A percentile compares a stretch with the other conserved stretches of the same genome.
These are phyloP conservation scores for Vireo griseus DNA, from an alignment of 2,797 vertebrate species.

Conservation along the genomic window DNA sequence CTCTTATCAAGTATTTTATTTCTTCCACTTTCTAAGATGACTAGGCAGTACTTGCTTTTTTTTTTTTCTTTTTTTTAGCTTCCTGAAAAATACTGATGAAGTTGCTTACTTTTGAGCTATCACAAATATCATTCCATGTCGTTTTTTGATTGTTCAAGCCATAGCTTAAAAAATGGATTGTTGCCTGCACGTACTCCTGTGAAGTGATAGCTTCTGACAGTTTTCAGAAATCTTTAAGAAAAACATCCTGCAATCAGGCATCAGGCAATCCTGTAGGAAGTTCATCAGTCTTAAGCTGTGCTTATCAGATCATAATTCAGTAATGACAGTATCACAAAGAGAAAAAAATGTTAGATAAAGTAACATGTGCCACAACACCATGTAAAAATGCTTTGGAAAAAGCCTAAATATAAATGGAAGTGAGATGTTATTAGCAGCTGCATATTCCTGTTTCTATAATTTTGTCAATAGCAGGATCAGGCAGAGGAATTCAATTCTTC, in stretches of 20 bases:
- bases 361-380: neutral
- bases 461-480: neutral
- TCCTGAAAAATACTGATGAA: neutral
- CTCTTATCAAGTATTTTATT: neutral
- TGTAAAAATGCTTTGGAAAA: neutral
- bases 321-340: neutral
- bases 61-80: neutral
- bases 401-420: neutral
- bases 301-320: neutral
- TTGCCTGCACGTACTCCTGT: neutral
- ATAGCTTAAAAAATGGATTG: neutral
- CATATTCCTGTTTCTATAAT: neutral
- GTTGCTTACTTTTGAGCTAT: neutral
- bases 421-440: neutral
- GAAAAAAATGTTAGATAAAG: neutral
- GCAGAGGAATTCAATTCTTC: neutral
- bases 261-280: neutral
- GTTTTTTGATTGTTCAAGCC: neutral
- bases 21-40: neutral
- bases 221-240: neutral
- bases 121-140: neutral
- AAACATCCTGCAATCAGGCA: neutral
- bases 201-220: neutral
- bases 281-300: neutral
- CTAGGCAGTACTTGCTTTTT: neutral